Evolutionary conservation across 2,113 vertebrate genomes (phyloP).

Genomic region (Poeciliopsis retropinna): DNA sequence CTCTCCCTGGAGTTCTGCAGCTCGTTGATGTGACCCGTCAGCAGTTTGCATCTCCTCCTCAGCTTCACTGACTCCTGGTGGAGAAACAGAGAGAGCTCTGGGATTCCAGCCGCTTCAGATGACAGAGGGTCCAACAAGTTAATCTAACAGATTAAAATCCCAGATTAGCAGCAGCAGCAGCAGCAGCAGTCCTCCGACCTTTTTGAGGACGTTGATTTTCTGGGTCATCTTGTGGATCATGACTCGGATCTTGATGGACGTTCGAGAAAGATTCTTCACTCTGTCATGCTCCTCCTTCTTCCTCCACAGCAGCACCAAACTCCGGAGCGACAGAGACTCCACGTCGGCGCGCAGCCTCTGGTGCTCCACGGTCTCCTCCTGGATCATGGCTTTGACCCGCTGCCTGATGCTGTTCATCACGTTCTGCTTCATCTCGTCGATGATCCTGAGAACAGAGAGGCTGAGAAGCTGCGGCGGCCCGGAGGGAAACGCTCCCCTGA

Average conservation of each 20-base stretch:
- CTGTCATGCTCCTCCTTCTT: too few species aligned
- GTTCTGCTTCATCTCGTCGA: slow-evolving; percentile 69
- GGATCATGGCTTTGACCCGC: background rate
- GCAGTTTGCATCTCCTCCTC: background rate
- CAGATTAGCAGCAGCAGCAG: too few species aligned
- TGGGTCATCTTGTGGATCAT: background rate
- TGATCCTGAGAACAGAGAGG: slow-evolving; percentile 30
- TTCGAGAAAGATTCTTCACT: background rate
- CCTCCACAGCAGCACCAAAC: background rate
- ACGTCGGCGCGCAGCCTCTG: slow-evolving; percentile 56
- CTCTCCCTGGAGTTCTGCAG: background rate
- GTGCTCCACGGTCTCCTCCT: slow-evolving; percentile 60
- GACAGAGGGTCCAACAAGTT: too few species aligned
- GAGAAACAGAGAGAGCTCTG: too few species aligned
- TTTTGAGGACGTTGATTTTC: background rate
- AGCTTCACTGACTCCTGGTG: background rate
- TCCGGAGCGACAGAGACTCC: background rate
- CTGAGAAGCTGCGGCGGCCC: background rate
- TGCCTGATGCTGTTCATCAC: slow-evolving; percentile 37
- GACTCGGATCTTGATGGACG: background rate
- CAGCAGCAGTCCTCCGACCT: background rate
- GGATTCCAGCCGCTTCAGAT: too few species aligned
- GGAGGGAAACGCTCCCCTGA: background rate
- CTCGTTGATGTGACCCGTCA: background rate
- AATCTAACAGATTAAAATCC: too few species aligned